phyloP scores from a whole-genome alignment of 2,113 vertebrate species.

The Nothobranchius kuhntae region DNA sequence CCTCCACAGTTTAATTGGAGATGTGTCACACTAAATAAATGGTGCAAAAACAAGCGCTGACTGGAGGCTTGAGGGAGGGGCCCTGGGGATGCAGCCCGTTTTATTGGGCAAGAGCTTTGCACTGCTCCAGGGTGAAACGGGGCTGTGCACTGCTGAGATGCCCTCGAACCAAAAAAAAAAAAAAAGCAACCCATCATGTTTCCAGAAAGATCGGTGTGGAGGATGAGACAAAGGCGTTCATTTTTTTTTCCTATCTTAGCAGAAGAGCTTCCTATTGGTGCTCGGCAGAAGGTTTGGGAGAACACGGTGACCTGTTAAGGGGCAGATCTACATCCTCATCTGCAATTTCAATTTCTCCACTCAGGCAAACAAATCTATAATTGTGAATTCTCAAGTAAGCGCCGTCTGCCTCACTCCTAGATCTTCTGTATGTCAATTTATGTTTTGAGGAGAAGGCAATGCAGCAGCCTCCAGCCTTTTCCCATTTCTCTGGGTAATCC shows the following conservation, averaged over 20 bases:
- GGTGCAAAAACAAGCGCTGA: conserved; percentile 83
- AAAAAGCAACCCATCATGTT: conserved; percentile 32
- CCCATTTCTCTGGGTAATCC: conserved; percentile 63
- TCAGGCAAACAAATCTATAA: conserved; percentile 64
- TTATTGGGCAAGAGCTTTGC: conserved; percentile 82
- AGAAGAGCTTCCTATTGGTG: conserved; percentile 37
- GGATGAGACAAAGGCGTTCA: conserved; percentile 64
- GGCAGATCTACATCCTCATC: conserved; percentile 48
- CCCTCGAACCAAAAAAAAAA: conserved; percentile 64
- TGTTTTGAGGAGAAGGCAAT: conserved; percentile 51
- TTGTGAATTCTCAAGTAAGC: conserved; percentile 53
- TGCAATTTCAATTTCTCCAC: conserved; percentile 58
- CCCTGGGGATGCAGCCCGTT: conserved; percentile 78
- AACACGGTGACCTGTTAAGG: conserved; percentile 40
- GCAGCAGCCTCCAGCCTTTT: conserved; percentile 60
- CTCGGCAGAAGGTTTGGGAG: conserved; percentile 37
- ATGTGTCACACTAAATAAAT: conserved; percentile 86
- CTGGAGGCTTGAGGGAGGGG: conserved; percentile 80
- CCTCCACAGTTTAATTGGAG: conserved; percentile 85
- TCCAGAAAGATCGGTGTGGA: conserved; percentile 48
- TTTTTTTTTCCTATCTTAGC: conserved; percentile 19
- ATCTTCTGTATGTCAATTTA: conserved; percentile 61
- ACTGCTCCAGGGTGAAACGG: conserved; percentile 75
- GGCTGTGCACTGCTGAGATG: conserved; percentile 75
- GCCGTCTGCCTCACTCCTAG: conserved; percentile 30